phyloP scores from a whole-genome alignment of 2,797 vertebrate species.

The Botia kubotai region DNA sequence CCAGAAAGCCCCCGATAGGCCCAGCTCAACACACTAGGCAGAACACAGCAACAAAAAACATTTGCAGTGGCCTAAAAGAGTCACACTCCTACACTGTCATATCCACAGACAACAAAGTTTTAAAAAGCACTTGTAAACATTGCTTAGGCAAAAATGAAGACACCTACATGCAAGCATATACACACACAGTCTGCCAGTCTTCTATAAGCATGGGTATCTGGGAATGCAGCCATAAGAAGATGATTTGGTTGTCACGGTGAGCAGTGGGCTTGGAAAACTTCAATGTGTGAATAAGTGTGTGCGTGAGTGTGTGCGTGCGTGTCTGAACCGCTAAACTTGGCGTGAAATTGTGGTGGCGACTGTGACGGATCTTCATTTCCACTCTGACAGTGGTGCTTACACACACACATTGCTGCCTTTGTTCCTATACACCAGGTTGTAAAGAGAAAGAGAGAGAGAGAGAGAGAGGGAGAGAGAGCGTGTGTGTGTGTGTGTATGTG shows the following conservation, averaged over 20 bases:
- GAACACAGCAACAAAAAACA: conserved; percentile 19
- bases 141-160: conserved; percentile 1
- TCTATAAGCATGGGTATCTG: conserved; percentile 41
- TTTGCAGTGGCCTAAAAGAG: conserved; percentile 17
- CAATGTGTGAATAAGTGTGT: conserved; percentile 44
- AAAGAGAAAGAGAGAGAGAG: neutral
- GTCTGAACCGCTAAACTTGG: conserved; percentile 52
- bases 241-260: conserved; percentile 63
- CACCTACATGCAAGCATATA: conserved; percentile 28
- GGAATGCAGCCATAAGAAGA: conserved; percentile 60
- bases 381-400: conserved; percentile 52
- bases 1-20: conserved; percentile 53
- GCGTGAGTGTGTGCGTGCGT: conserved; percentile 48
- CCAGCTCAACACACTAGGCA: conserved; percentile 24
- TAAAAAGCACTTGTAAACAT: conserved; percentile 7
- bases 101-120: neutral
- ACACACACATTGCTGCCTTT: conserved; percentile 52
- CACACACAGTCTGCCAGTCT: conserved; percentile 16
- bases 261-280: conserved; percentile 50
- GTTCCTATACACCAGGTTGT: conserved; percentile 51
- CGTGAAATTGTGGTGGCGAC: conserved; percentile 60
- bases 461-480: neutral
- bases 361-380: conserved; percentile 65
- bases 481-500: conserved; percentile 29
- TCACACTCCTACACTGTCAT: conserved; percentile 30